Base-by-base conservation (phyloP, 2,797 vertebrate genomes). In the Tarsius wallacei region DNA sequence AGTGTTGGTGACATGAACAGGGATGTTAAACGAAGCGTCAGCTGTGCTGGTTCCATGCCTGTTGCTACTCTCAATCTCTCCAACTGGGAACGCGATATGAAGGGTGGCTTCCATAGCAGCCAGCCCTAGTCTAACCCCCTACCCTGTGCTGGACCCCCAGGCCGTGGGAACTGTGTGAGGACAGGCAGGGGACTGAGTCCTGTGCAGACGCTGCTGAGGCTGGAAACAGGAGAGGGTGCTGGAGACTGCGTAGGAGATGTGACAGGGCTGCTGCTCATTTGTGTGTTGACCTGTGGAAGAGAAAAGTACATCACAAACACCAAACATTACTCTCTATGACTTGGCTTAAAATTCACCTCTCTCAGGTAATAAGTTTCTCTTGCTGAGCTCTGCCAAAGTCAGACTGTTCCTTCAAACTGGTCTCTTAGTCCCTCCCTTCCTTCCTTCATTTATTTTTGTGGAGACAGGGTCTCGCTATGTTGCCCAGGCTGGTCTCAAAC, bases 161-260 rank as follows among this genome's bases (percentile, higher is more conserved):
- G 99, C 95, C 99, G 99, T 63, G 99, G 99, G 96, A 99, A 99
- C 99, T 99, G 99, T 0, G 99, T 99, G 98, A 99, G 99, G 96
- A 99, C 99, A 9, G 99, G 99, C 97, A 99, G 99, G 96, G 99
- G 99, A 97, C 99, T 99, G 63, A 99, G 99, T 97, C 99, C 99
- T 22, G 99, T 99, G 99, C 99, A 99, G 98, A 99, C 99, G 0
- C 97, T 99, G 99, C 98, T 99, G 98, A 99, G 99, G 96, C 98
- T 99, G 98, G 99, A 99, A 68, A 99, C 99, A 24, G 99, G 99
- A 89, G 99, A 99, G 0, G 99, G 99, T 26, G 99, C 99, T 55
- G 99, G 99, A 96, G 99, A 99, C 97, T 99, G 99, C 33, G 99
- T 99, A 93, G 99, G 99, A 96, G 99, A 99, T 0, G 99, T 99